Evolutionary conservation across 2,888 invertebrate genomes (phyloP), one percentile per base, ranked within the genome.

Genomic region (Orthosia cruda): DNA sequence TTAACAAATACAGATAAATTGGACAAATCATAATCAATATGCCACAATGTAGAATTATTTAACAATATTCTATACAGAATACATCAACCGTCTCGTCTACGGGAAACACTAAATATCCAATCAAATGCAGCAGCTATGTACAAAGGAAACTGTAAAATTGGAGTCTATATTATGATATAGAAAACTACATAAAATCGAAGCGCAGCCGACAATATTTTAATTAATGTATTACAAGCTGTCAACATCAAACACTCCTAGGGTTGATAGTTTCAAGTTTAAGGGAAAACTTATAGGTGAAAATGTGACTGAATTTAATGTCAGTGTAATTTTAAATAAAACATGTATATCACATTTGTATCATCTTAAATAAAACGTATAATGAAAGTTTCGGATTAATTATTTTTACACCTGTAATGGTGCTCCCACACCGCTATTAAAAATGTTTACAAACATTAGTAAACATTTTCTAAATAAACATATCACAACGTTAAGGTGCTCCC

Each of bases 211-310:
- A 81, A 57, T 80, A 85, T 82, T 87, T 88, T 89, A 89, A 90
- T 89, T 87, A 89, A 88, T 88, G 77, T 84, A 83, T 83, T 82
- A 87, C 84, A 82, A 79, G 69, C 84, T 86, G 89, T 85, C 87
- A 85, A 81, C 83, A 66, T 88, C 80, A 83, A 87, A 85, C n/a
- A 66, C 40, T 40, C 52, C 50, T 71, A 87, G 79, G 84, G 88
- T 79, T 83, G 77, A 3, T 32, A 62, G 57, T 40, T 57, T 50
- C 12, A 47, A 58, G 32, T 50, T 26, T 54, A 15, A 62, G 13
- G 5, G 3, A 18, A 7, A 20, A 47, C 5, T 23, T 5, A 3
- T 50, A 0, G 1, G 13, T 9, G 7, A 32, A 32, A 32, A 32
- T 32, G 5, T 32, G 32, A 32, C 32, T 32, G 0, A 7, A 32